Conservation (phyloP, 1,140 invertebrate species). For the Drosophila triauraria region DNA sequence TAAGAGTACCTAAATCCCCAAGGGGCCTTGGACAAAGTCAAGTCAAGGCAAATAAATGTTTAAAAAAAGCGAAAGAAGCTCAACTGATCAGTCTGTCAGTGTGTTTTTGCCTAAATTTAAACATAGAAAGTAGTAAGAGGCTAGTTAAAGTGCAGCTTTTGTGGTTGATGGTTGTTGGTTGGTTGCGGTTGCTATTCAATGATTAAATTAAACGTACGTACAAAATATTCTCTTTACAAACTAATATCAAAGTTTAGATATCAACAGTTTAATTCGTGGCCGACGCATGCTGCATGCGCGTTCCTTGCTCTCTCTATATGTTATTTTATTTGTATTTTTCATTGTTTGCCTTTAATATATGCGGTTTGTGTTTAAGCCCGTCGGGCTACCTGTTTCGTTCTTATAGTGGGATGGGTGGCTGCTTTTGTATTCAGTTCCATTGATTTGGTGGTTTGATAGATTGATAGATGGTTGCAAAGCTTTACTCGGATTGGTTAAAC, state of each 20-base stretch:
- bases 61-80: conserved; percentile 10
- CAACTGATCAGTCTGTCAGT: conserved; percentile 11
- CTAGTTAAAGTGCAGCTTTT: conserved; percentile 19
- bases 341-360: conserved; percentile 6
- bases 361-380: neutral
- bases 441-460: conserved; percentile 32
- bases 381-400: conserved; percentile 18
- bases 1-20: conserved; percentile 11
- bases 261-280: conserved; percentile 84
- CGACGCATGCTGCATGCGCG: conserved; percentile 84
- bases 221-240: conserved; percentile 86
- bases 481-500: conserved; percentile 21
- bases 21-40: conserved; percentile 9
- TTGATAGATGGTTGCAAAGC: conserved; percentile 29
- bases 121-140: conserved; percentile 9
- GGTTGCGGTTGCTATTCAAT: conserved; percentile 45
- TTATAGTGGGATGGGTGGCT: conserved; percentile 7
- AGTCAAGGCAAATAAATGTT: conserved; percentile 6
- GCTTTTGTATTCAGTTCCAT: conserved; percentile 36
- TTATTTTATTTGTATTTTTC: conserved; percentile 18
- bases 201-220: conserved; percentile 75
- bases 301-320: conserved; percentile 79
- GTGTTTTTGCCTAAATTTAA: neutral
- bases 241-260: conserved; percentile 94
- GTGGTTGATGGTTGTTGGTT: conserved; percentile 36